Evolutionary conservation across 1,140 invertebrate genomes (phyloP).

Genomic region (Ephestia elutella): DNA sequence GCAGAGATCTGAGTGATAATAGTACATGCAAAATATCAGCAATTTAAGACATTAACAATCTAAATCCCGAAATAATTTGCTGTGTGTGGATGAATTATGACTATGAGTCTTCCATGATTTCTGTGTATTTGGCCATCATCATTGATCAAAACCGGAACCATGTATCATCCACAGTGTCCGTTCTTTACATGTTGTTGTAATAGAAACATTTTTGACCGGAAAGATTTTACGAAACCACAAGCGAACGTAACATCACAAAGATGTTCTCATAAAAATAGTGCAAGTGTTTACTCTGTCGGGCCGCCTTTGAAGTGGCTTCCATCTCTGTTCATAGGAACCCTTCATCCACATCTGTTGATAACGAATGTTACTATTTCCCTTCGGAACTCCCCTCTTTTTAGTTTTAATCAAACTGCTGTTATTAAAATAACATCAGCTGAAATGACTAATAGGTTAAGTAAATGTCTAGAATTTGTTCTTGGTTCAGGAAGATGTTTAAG

Average conservation of each 20-base stretch:
- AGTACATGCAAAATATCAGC: too few relatives aligned
- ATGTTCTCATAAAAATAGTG: constrained; percentile 49
- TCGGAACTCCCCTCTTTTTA: constrained; percentile 17
- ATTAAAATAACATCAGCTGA: not conserved
- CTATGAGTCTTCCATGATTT: too few relatives aligned
- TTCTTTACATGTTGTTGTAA: not conserved
- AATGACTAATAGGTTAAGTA: too few relatives aligned
- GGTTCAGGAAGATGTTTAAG: too few relatives aligned
- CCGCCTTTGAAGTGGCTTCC: constrained; percentile 64
- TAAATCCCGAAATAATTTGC: too few relatives aligned
- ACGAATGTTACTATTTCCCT: constrained; percentile 37
- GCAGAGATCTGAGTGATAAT: too few relatives aligned
- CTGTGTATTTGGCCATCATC: too few relatives aligned
- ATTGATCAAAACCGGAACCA: too few relatives aligned
- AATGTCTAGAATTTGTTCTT: too few relatives aligned
- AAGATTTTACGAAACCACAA: constrained; percentile 34
- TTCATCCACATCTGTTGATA: constrained; percentile 52
- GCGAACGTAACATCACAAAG: constrained; percentile 51
- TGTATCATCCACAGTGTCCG: not conserved
- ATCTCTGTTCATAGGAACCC: constrained; percentile 54
- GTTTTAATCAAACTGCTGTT: constrained; percentile 25
- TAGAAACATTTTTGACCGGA: constrained; percentile 19
- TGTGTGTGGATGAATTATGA: too few relatives aligned
- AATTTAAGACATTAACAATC: too few relatives aligned
- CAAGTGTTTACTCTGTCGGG: constrained; percentile 62